phyloP scores from a whole-genome alignment of 2,888 invertebrate species.

The Volucella inanis region DNA sequence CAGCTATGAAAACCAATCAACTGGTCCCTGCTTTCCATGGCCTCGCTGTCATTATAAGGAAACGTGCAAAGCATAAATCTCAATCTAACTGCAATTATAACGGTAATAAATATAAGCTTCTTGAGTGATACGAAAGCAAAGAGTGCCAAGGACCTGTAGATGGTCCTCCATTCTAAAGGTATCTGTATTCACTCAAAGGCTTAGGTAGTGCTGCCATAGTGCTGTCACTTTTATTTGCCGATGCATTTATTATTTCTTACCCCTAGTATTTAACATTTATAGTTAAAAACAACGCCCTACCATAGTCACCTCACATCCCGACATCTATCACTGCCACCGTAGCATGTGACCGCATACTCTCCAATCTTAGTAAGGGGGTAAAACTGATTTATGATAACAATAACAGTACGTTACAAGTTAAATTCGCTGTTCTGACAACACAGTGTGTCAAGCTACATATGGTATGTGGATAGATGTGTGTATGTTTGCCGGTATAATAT shows the following conservation, averaged over 20 bases:
- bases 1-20: slow-evolving; percentile 7
- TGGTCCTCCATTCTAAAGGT: too few relatives aligned
- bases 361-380: neutral
- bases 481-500: too few relatives aligned
- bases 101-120: slow-evolving; percentile 21
- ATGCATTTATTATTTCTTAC: slow-evolving; percentile 15
- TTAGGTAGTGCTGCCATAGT: neutral
- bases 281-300: neutral
- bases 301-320: neutral
- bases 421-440: neutral
- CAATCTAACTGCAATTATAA: slow-evolving; percentile 26
- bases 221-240: slow-evolving; percentile 8
- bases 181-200: neutral
- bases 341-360: too few relatives aligned
- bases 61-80: slow-evolving; percentile 10
- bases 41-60: neutral
- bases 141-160: neutral
- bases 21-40: neutral
- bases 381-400: slow-evolving; percentile 4
- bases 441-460: neutral
- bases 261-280: neutral
- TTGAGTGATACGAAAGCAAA: neutral
- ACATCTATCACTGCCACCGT: too few relatives aligned
- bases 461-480: neutral
- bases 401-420: neutral